Conservation (phyloP, 2,113 vertebrate species). For the Myanophis thanlyinensis region DNA sequence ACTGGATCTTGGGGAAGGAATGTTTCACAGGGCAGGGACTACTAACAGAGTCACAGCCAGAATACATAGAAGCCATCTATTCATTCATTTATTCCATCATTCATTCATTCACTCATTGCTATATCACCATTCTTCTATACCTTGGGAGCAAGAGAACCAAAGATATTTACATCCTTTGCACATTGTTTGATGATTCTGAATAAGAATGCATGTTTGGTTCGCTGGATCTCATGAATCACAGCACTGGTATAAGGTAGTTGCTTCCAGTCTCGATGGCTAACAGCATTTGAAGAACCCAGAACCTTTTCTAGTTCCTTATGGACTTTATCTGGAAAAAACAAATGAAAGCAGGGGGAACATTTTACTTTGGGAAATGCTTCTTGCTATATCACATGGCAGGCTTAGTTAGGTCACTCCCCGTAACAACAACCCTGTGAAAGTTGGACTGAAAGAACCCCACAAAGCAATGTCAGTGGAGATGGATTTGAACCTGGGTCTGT, state of each 20-base stretch:
- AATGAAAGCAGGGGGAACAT: neutral
- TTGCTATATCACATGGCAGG: neutral
- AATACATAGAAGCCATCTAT: neutral
- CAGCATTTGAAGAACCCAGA: slow-evolving; percentile 1
- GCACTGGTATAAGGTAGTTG: slow-evolving; percentile 53
- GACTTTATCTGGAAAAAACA: slow-evolving; percentile 35
- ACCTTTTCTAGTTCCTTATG: slow-evolving; percentile 60
- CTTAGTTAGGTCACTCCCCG: neutral
- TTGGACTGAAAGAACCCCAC: neutral
- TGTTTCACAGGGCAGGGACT: too few species aligned
- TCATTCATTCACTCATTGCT: neutral
- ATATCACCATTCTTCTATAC: slow-evolving; percentile 24
- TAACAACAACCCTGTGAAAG: neutral
- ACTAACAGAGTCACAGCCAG: neutral
- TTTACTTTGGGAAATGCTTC: neutral
- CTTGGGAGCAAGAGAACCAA: slow-evolving; percentile 48
- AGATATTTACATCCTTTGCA: slow-evolving; percentile 40
- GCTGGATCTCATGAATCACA: slow-evolving; percentile 56
- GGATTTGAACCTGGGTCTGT: neutral
- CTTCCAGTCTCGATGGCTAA: slow-evolving; percentile 48
- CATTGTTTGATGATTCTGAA: slow-evolving; percentile 39
- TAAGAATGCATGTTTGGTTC: slow-evolving; percentile 29
- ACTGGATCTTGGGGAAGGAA: neutral
- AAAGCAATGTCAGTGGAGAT: neutral
- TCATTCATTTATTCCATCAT: neutral